A percentile compares a stretch with the other conserved stretches of the same genome.
These are phyloP conservation scores for Oceanodroma leucorhoa DNA, from an alignment of 2,797 vertebrate species.

Conservation along the genomic window DNA sequence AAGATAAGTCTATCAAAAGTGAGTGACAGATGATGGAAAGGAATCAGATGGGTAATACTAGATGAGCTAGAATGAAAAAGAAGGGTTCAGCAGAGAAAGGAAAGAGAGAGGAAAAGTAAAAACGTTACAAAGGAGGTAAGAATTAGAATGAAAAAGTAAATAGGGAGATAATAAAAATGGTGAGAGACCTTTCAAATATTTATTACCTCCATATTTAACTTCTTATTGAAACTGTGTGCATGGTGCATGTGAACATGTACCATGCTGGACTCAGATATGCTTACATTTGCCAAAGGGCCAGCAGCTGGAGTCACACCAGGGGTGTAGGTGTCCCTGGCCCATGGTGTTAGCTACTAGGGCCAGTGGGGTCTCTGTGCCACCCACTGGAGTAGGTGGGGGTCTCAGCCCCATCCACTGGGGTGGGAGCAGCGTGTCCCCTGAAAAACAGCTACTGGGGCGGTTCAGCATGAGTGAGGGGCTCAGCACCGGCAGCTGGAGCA, in stretches of 20 bases:
- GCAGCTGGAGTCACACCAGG: neutral
- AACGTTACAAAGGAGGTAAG: neutral
- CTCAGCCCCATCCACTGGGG: neutral
- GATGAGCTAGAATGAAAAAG: neutral
- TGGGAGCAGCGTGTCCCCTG: neutral
- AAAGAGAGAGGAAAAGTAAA: neutral
- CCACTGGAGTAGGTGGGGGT: neutral
- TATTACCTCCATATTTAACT: neutral
- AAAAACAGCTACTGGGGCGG: neutral
- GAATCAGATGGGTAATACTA: neutral
- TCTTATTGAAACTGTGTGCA: neutral
- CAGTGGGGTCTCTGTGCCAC: neutral
- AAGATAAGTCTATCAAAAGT: neutral
- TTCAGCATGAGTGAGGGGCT: neutral
- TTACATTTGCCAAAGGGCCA: neutral
- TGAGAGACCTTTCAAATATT: neutral
- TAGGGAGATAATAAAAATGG: neutral
- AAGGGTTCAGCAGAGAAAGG: neutral
- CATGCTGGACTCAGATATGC: neutral
- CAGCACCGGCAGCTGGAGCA: accelerated
- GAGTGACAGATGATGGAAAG: neutral
- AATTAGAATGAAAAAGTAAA: neutral
- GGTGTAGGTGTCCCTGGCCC: accelerated
- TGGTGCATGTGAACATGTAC: accelerated
- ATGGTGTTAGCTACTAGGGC: neutral